Evolutionary conservation across 2,888 invertebrate species (phyloP).

Genomic region (Agelastica alni): DNA sequence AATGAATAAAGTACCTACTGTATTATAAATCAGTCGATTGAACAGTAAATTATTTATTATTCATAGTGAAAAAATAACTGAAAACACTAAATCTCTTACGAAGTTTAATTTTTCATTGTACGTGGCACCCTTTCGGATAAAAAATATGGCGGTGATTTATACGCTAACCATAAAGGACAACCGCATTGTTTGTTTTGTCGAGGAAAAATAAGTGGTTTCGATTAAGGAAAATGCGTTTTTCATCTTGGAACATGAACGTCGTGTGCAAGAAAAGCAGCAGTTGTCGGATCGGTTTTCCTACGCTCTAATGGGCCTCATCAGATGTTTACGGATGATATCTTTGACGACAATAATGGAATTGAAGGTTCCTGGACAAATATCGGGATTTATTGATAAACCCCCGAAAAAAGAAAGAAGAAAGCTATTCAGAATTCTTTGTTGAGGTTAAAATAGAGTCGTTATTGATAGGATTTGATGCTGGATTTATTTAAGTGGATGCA

Average conservation of each 20-base stretch:
- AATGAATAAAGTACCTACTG: no score
- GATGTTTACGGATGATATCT: slow-evolving; percentile 26
- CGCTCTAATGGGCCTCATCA: slow-evolving; percentile 25
- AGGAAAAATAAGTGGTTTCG: slow-evolving; percentile 27
- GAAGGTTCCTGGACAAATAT: slow-evolving; percentile 9
- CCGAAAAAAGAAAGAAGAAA: neutral
- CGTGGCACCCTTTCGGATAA: slow-evolving; percentile 3
- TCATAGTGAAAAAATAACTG: no score
- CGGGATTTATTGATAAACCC: slow-evolving; percentile 14
- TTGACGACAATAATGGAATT: slow-evolving; percentile 20
- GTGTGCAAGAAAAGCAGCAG: slow-evolving; percentile 20
- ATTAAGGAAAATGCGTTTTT: slow-evolving; percentile 27
- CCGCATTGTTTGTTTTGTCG: slow-evolving; percentile 25
- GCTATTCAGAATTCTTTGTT: no score
- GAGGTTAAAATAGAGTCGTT: no score
- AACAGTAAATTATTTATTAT: no score
- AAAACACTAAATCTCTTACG: no score
- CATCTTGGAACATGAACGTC: slow-evolving; percentile 26
- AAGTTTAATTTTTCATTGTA: neutral
- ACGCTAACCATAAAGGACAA: slow-evolving; percentile 7
- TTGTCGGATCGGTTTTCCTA: slow-evolving; percentile 17
- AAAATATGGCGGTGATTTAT: slow-evolving; percentile 20
- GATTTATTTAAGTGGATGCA: no score
- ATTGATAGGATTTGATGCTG: no score
- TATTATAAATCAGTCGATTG: no score